Conservation (phyloP, 2,113 vertebrate species). For the Sylvietta virens region DNA sequence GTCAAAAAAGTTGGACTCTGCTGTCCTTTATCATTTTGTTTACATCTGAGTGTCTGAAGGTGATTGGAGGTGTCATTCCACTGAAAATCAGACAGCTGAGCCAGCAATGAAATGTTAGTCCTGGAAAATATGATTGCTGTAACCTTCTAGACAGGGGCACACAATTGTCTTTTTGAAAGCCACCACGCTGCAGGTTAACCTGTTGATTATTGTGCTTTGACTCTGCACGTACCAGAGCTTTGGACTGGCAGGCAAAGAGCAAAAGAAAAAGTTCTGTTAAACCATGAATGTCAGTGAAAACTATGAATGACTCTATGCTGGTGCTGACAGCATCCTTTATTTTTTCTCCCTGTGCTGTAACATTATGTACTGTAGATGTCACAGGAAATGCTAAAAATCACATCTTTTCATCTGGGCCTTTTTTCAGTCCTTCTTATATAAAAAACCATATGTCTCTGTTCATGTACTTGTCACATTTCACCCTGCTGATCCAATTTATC, state of each 20-base stretch:
- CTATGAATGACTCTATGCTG: background rate
- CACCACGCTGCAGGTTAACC: background rate
- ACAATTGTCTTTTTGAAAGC: background rate
- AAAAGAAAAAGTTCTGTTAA: background rate
- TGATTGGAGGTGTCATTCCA: background rate
- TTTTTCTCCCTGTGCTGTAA: background rate
- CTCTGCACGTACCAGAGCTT: background rate
- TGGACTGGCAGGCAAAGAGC: background rate
- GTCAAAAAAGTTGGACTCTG: background rate
- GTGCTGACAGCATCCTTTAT: background rate
- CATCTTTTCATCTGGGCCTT: background rate
- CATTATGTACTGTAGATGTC: background rate
- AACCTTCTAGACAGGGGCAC: background rate
- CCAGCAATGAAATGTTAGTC: background rate
- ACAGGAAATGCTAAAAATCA: background rate
- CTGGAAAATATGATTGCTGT: background rate
- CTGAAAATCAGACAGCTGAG: background rate
- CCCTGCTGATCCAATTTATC: conserved; percentile 1
- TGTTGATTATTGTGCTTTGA: background rate
- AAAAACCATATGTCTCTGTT: background rate
- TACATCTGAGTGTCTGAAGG: background rate
- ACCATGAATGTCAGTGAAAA: background rate
- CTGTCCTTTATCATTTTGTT: background rate
- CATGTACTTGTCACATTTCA: background rate
- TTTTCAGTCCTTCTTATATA: background rate